Percentiles rank a stretch among this genome's conserved stretches.
phyloP scores from a whole-genome alignment of 2,113 vertebrate genomes.

The Vulpes vulpes region DNA sequence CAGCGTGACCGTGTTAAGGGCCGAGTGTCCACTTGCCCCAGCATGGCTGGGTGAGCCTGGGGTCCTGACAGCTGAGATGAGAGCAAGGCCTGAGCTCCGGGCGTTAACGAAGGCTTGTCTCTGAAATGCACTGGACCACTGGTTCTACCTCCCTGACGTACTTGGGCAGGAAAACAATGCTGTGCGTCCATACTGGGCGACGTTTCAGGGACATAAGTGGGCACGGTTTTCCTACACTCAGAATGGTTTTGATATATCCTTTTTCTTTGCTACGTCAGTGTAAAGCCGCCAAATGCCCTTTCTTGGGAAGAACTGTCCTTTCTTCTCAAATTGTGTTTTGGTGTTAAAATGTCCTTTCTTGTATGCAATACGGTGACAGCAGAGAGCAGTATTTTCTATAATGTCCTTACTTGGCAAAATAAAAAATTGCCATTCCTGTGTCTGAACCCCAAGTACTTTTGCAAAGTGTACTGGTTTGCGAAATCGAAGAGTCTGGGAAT shows the following conservation, averaged over 20 bases:
- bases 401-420: constrained; percentile 73
- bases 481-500: constrained; percentile 62
- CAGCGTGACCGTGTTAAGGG: neutral
- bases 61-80: neutral
- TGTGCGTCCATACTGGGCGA: neutral
- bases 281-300: constrained; percentile 75
- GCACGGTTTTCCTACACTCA: constrained; percentile 41
- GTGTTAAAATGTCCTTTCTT: constrained; percentile 77
- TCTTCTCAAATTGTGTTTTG: constrained; percentile 76
- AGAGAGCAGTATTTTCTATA: constrained; percentile 51
- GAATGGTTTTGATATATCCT: constrained; percentile 45
- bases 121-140: neutral
- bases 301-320: constrained; percentile 76
- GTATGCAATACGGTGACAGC: constrained; percentile 49
- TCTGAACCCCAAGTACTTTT: constrained; percentile 63
- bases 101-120: neutral
- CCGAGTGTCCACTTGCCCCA: neutral
- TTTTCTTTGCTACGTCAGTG: constrained; percentile 36
- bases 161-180: constrained; percentile 57
- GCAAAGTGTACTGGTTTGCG: constrained; percentile 55
- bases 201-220: constrained; percentile 1
- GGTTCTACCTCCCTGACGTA: neutral
- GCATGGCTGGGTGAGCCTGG: neutral
- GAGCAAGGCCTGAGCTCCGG: neutral
- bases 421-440: constrained; percentile 59